Percentiles rank a stretch among this genome's conserved stretches.
These are phyloP conservation scores for Xiphorhynchus erythropygius DNA, from an alignment of 2,797 vertebrate genomes.

Conservation along the genomic window DNA sequence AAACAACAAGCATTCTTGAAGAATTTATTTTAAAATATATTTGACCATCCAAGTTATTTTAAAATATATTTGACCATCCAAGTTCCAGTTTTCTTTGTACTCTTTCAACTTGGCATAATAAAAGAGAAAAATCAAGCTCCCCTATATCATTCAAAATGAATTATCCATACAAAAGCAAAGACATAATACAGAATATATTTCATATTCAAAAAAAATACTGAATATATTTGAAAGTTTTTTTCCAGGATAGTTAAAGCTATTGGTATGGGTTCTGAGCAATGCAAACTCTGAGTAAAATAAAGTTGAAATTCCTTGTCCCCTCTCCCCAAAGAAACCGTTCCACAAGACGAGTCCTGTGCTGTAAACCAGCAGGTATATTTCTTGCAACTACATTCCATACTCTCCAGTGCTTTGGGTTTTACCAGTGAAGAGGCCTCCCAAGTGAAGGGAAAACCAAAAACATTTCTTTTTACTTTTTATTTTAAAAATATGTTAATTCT, in stretches of 20 bases:
- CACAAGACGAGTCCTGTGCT: not conserved
- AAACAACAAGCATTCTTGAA: not conserved
- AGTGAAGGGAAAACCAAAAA: not conserved
- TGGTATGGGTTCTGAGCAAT: not conserved
- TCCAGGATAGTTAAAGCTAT: not conserved
- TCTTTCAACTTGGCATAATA: not conserved
- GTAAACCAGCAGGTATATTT: not conserved
- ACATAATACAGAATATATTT: not conserved
- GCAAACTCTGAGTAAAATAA: not conserved
- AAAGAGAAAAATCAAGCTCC: not conserved
- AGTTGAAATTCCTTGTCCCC: not conserved
- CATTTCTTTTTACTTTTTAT: not conserved
- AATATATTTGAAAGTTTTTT: not conserved
- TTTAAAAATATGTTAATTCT: not conserved
- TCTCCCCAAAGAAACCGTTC: not conserved
- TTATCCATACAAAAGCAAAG: not conserved
- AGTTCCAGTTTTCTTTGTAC: not conserved
- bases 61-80: not conserved
- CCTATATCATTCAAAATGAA: not conserved
- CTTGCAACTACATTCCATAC: not conserved
- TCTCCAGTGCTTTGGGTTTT: not conserved
- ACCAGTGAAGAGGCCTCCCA: not conserved
- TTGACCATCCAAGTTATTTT: not conserved
- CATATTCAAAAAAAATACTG: not conserved
- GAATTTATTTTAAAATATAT: not conserved